Evolutionary conservation across 1,140 invertebrate species (phyloP).

Genomic region (Aleiodes sp.): DNA sequence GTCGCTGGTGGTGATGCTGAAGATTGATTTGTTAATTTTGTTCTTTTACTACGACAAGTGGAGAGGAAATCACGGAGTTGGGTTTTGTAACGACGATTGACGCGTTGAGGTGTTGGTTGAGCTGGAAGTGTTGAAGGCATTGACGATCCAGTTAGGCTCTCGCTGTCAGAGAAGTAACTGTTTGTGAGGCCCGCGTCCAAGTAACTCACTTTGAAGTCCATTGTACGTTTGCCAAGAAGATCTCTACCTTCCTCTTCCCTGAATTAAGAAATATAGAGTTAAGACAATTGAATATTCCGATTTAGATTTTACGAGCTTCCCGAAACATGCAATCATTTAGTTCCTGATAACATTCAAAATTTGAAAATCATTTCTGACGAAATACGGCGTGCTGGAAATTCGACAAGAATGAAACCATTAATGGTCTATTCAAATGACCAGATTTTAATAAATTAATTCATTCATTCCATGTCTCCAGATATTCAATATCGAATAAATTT

Average conservation of each 20-base stretch:
- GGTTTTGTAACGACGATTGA: conserved; percentile 90
- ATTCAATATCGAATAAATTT: no score
- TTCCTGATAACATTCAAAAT: no score
- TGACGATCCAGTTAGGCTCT: conserved; percentile 75
- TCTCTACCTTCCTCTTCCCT: conserved; percentile 98
- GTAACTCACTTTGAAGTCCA: conserved; percentile 99
- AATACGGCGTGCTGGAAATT: no score
- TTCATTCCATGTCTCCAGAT: no score
- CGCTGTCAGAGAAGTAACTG: conserved; percentile 87
- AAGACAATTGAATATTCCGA: background rate
- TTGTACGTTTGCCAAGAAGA: conserved; percentile 93
- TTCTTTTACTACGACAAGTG: conserved; percentile 87
- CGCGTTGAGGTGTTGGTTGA: conserved; percentile 75
- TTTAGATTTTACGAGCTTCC: no score
- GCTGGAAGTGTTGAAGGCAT: conserved; percentile 66
- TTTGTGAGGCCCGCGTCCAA: conserved; percentile 90
- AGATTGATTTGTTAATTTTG: conserved; percentile 72
- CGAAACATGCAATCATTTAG: no score
- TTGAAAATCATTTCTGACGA: no score
- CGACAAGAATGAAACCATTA: no score
- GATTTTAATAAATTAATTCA: no score
- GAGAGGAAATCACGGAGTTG: conserved; percentile 92
- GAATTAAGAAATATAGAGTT: conserved; percentile 34
- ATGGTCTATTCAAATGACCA: no score
- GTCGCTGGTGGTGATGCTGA: conserved; percentile 57